phyloP scores from a whole-genome alignment of 2,797 vertebrate species.

The Rachycentron canadum region DNA sequence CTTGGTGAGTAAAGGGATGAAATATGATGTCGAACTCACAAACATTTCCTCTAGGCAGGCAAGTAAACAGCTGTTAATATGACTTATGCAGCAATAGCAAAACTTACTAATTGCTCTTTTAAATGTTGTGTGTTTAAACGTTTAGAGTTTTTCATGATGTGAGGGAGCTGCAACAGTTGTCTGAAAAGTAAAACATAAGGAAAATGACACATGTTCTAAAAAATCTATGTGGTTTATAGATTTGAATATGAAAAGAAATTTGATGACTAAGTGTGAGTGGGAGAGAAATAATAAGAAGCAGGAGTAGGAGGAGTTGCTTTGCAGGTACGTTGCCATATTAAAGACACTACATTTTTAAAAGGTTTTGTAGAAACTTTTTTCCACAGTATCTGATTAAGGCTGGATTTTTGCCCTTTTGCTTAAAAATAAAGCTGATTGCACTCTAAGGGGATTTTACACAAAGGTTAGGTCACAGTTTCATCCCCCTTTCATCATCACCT shows the following conservation, averaged over 20 bases:
- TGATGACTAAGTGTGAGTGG: constrained; percentile 59
- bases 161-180: constrained; percentile 6
- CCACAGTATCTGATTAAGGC: background rate
- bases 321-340: constrained; percentile 27
- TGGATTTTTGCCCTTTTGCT: constrained; percentile 23
- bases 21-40: too few species aligned
- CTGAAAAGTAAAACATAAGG: constrained; percentile 18
- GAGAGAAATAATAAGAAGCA: constrained; percentile 38
- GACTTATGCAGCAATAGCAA: too few species aligned
- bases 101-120: background rate
- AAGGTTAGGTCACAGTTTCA: constrained; percentile 25
- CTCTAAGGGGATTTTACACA: constrained; percentile 20
- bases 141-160: constrained; percentile 12
- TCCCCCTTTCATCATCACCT: constrained; percentile 37
- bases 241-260: constrained; percentile 40
- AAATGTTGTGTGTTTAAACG: constrained; percentile 9
- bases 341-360: background rate
- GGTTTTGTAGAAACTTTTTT: background rate
- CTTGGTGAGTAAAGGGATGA: too few species aligned
- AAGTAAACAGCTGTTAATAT: too few species aligned
- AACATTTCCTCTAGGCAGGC: too few species aligned
- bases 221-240: constrained; percentile 28
- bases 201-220: constrained; percentile 43
- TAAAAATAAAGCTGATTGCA: constrained; percentile 17
- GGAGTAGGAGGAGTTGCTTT: constrained; percentile 32